These are phyloP conservation scores for Polymixis flavicincta DNA, from an alignment of 2,888 invertebrate species.

Conservation along the genomic window DNA sequence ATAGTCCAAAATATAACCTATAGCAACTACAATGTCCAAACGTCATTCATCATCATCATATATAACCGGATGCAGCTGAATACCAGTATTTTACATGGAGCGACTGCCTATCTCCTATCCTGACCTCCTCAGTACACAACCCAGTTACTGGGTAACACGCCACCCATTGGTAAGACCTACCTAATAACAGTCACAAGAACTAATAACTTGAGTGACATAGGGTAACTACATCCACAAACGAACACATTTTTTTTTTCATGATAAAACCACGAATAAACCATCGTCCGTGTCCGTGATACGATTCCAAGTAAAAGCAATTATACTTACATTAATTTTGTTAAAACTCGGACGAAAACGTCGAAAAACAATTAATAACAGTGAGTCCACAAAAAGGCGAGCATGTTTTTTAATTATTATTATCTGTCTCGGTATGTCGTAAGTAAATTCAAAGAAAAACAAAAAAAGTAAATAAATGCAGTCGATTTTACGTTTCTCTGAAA, in stretches of 20 bases:
- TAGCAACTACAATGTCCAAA: too few relatives aligned
- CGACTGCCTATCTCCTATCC: too few relatives aligned
- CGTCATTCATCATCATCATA: too few relatives aligned
- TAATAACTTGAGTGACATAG: background rate
- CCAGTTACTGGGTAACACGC: too few relatives aligned
- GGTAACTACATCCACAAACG: slow-evolving; percentile 6
- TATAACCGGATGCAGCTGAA: too few relatives aligned
- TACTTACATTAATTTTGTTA: slow-evolving; percentile 35
- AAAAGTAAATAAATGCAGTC: slow-evolving; percentile 26
- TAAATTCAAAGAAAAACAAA: slow-evolving; percentile 52
- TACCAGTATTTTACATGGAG: too few relatives aligned
- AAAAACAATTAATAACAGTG: slow-evolving; percentile 47
- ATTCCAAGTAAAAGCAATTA: slow-evolving; percentile 54
- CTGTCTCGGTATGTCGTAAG: slow-evolving; percentile 47
- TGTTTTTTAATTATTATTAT: slow-evolving; percentile 44
- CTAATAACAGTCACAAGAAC: background rate
- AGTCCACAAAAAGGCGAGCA: slow-evolving; percentile 38
- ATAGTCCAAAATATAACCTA: too few relatives aligned
- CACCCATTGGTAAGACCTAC: too few relatives aligned
- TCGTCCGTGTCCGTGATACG: slow-evolving; percentile 14
- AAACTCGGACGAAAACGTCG: slow-evolving; percentile 38
- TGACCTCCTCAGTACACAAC: too few relatives aligned
- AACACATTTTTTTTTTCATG: slow-evolving; percentile 7
- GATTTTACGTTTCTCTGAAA: slow-evolving; percentile 62
- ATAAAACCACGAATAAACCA: slow-evolving; percentile 14